Conservation (phyloP, 2,888 invertebrate species). For the Leptogaster cylindrica region DNA sequence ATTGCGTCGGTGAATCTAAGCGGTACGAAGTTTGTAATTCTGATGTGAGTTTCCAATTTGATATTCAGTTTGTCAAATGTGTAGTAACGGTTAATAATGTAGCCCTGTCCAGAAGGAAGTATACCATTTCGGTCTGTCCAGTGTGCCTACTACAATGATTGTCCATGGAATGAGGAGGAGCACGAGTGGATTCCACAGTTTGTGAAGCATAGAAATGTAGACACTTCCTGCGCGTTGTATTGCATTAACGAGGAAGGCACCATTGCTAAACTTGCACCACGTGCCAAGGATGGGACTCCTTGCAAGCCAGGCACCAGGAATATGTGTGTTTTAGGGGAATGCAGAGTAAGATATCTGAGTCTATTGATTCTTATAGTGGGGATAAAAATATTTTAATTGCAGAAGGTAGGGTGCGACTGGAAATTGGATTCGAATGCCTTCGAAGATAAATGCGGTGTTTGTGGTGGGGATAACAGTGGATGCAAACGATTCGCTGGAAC, state of each 20-base stretch:
- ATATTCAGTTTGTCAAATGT: neutral
- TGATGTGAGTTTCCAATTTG: too few relatives aligned
- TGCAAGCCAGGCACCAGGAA: slow-evolving; percentile 68
- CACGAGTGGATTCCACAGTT: slow-evolving; percentile 63
- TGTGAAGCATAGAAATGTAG: slow-evolving; percentile 56
- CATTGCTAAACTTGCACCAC: slow-evolving; percentile 66
- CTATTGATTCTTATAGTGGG: slow-evolving; percentile 38
- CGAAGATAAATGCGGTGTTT: slow-evolving; percentile 73
- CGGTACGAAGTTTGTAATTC: slow-evolving; percentile 69
- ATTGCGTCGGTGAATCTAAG: slow-evolving; percentile 69
- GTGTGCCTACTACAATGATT: slow-evolving; percentile 62
- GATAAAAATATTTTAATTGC: neutral
- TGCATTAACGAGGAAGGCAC: slow-evolving; percentile 68
- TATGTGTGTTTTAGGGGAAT: slow-evolving; percentile 70
- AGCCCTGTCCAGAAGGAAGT: slow-evolving; percentile 61
- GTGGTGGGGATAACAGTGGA: slow-evolving; percentile 72
- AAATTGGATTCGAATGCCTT: slow-evolving; percentile 68
- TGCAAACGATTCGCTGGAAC: slow-evolving; percentile 67
- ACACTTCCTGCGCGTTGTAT: slow-evolving; percentile 67
- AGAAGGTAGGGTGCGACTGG: slow-evolving; percentile 74
- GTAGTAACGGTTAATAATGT: slow-evolving; percentile 38
- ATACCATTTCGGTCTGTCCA: slow-evolving; percentile 63
- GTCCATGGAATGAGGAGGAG: slow-evolving; percentile 62
- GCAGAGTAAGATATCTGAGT: slow-evolving; percentile 63
- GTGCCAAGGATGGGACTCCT: slow-evolving; percentile 70